Evolutionary conservation across 2,113 vertebrate species (phyloP).

Genomic region (Drymodes brunneopygia): DNA sequence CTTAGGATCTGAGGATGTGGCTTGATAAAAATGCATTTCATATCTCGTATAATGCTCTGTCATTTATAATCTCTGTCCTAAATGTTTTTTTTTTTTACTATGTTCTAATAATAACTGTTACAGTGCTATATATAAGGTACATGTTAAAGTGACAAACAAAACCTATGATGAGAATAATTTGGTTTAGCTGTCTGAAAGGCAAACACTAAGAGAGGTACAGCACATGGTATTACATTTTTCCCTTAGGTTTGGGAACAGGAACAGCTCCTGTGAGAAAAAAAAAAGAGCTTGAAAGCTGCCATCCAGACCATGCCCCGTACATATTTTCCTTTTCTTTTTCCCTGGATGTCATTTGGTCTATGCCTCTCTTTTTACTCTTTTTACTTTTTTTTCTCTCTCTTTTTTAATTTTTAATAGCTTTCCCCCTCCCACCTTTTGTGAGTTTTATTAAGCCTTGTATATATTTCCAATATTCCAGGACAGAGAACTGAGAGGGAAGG

Average conservation of each 20-base stretch:
- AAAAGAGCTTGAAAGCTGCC: neutral
- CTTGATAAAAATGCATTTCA: neutral
- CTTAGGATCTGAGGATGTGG: neutral
- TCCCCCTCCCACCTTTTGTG: neutral
- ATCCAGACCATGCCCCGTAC: neutral
- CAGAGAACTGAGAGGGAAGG: neutral
- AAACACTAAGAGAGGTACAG: neutral
- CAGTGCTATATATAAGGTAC: neutral
- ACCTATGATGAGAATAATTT: neutral
- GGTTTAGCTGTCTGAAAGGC: neutral
- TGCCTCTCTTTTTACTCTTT: accelerated
- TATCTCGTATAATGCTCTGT: neutral
- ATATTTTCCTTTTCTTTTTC: neutral
- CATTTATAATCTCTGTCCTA: neutral
- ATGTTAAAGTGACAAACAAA: neutral
- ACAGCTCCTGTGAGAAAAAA: neutral
- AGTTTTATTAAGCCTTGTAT: neutral
- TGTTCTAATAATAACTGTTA: neutral
- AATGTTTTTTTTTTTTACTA: neutral
- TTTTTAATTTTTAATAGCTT: neutral
- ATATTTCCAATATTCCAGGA: neutral
- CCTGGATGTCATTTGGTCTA: neutral
- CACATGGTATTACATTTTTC: neutral
- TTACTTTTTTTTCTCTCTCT: too few relatives aligned
- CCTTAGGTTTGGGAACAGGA: neutral